phyloP scores from a whole-genome alignment of 2,113 vertebrate genomes.

The Ceyx melanurus region DNA sequence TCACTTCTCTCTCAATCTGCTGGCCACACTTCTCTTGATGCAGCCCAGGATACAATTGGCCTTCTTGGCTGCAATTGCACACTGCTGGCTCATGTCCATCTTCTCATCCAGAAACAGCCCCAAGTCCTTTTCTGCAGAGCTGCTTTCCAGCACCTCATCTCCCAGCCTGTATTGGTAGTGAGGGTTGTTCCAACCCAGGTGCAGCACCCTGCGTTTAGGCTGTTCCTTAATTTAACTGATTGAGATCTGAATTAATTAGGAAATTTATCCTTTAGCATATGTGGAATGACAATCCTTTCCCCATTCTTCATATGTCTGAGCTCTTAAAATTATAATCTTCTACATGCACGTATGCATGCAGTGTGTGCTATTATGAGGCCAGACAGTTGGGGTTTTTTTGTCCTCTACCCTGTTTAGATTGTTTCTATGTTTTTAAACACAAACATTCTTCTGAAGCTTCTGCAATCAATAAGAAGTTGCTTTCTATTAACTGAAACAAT shows the following conservation, averaged over 20 bases:
- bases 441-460: background rate
- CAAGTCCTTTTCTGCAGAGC: no score
- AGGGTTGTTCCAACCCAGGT: no score
- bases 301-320: background rate
- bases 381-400: background rate
- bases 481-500: conserved; percentile 12
- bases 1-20: no score
- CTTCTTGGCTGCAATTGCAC: no score
- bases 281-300: background rate
- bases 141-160: no score
- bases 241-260: background rate
- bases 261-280: background rate
- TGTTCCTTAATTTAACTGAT: background rate
- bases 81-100: no score
- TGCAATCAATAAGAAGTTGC: background rate
- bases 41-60: no score
- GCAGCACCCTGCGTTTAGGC: background rate
- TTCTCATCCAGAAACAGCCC: no score
- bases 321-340: background rate
- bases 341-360: background rate
- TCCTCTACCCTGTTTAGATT: background rate
- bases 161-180: no score
- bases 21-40: no score
- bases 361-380: background rate
- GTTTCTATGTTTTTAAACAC: background rate